Base-by-base conservation (phyloP, 2,797 vertebrate genomes). In the Denticeps clupeoides region DNA sequence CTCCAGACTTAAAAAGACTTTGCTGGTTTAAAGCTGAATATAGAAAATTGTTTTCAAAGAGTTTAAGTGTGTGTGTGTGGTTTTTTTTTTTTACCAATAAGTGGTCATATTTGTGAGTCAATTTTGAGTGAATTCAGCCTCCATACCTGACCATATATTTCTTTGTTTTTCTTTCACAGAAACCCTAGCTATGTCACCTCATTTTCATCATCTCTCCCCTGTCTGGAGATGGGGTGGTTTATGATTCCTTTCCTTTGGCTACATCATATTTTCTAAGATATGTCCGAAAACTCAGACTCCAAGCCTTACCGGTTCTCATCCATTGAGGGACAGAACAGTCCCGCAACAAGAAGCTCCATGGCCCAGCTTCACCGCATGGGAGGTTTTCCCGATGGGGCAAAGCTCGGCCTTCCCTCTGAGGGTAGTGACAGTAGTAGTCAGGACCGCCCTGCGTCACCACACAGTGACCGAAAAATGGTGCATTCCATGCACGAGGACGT, bases 401-500 rank as follows among this genome's bases (percentile, higher is more conserved):
- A 79, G 56, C 72, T 88, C 12, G 79, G 77, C 49, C 68, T 82
- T 25, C 62, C 77, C n/a, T 84, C 83, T 1, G 79, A 85, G 49
- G 78, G 84, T 38, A 82, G 84, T 12, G 83, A 88, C 73, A 82
- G 83, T 67, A 67, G 82, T 4, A 24, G 52, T 29, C 71, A 84
- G 74, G 65, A 73, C 69, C 74, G 62, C 23, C 37, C 69, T 2
- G 1, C 57, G 47, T 59, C 65, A 0, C 59, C 31, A 0, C 75
- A 65, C 51, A 69, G 56, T 22, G 69, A 63, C 37, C 62, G 72
- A 22, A 83, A 82, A 55, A 75, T 56, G 11, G 0, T 22, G 13
- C 74, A 59, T 33, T 65, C 64, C 0, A 73, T 81, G 45, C 85
- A 81, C 1, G 85, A 90, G 16, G 88, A 94, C 1, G 65, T 90